phyloP scores from a whole-genome alignment of 2,113 vertebrate genomes.

The Dendrocopos noguchii region DNA sequence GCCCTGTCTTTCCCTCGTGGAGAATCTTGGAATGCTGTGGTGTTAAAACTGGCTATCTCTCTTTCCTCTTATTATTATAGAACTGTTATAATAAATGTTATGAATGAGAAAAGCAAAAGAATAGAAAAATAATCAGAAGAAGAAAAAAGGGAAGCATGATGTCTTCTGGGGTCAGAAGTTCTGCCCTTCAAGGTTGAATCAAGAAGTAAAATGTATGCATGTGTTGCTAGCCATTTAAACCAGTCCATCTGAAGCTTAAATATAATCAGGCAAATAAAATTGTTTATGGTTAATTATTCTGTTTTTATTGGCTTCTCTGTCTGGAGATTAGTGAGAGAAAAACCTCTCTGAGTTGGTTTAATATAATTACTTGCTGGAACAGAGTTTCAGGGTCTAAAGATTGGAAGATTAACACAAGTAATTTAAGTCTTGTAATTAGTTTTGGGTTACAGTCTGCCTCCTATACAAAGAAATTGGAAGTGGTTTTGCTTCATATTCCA shows the following conservation, averaged over 20 bases:
- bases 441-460: not conserved
- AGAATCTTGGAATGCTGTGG: not conserved
- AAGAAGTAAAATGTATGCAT: constrained; percentile 3
- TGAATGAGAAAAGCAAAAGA: not conserved
- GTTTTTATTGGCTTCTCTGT: constrained; percentile 38
- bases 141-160: not conserved
- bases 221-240: not conserved
- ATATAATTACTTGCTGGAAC: constrained; percentile 36
- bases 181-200: not conserved
- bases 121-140: not conserved
- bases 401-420: constrained; percentile 31
- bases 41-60: not conserved
- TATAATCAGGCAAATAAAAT: constrained; percentile 20
- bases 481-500: not conserved
- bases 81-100: not conserved
- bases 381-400: not conserved
- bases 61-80: not conserved
- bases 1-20: not conserved
- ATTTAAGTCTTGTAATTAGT: constrained; percentile 51
- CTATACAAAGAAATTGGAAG: not conserved
- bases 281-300: constrained; percentile 31
- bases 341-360: constrained; percentile 29
- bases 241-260: not conserved
- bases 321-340: constrained; percentile 15
- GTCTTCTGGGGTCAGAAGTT: not conserved